Percentiles rank a stretch among this genome's conserved stretches.
Conservation (phyloP, 2,888 invertebrate genomes). For the Macaria notata region DNA sequence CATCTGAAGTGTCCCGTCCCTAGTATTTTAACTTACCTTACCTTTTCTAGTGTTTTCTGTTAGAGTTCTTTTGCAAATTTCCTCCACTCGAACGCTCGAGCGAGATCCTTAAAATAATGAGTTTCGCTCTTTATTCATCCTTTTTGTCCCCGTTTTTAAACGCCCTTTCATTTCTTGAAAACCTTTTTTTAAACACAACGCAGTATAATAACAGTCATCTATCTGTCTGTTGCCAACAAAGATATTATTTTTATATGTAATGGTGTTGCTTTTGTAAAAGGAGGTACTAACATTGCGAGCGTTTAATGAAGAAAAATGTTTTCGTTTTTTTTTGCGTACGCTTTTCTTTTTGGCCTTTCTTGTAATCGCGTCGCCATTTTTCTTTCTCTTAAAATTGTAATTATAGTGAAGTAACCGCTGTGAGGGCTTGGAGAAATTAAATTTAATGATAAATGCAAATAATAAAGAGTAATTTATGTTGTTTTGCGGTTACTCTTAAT, state of each 20-base stretch:
- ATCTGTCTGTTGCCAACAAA: conserved; percentile 22
- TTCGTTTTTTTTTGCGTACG: conserved; percentile 7
- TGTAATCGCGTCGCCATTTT: conserved; percentile 11
- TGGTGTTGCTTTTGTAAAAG: conserved; percentile 17
- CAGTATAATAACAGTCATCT: conserved; percentile 24
- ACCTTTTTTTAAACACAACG: conserved; percentile 24
- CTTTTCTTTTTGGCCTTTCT: conserved; percentile 2
- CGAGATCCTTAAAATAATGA: conserved; percentile 22
- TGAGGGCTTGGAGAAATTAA: conserved; percentile 10
- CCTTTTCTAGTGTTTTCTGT: conserved; percentile 15
- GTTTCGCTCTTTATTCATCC: conserved; percentile 15
- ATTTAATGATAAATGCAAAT: conserved; percentile 12
- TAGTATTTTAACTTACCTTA: conserved; percentile 6
- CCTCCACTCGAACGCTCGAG: conserved; percentile 16
- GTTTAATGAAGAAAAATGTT: conserved; percentile 24
- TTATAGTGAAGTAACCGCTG: conserved; percentile 18
- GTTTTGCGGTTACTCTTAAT: no score
- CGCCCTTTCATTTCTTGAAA: conserved; percentile 23
- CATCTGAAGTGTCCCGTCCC: not conserved
- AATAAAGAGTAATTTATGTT: not conserved
- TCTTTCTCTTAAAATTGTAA: conserved; percentile 17
- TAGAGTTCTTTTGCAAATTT: conserved; percentile 10
- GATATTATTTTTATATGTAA: conserved; percentile 21
- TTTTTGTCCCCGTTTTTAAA: conserved; percentile 22
- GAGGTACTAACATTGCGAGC: conserved; percentile 17